Evolutionary conservation across 2,888 invertebrate species (phyloP).

Genomic region (Andrena flavipes): DNA sequence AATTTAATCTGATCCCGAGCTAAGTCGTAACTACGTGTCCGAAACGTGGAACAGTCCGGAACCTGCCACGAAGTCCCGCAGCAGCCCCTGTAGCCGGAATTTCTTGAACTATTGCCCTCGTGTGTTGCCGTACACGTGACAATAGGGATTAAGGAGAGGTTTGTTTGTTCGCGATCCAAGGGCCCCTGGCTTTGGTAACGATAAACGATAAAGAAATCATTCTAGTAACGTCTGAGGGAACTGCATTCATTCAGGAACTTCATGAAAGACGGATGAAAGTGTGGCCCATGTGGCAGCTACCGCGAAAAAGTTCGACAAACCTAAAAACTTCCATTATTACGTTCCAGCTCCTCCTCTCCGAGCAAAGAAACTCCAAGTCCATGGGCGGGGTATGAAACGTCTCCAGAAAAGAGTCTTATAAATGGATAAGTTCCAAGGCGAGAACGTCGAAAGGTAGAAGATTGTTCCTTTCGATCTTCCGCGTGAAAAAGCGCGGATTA

Average conservation of each 20-base stretch:
- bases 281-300: background rate
- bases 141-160: constrained; percentile 19
- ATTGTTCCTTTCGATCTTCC: constrained; percentile 20
- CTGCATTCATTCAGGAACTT: background rate
- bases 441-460: background rate
- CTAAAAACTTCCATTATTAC: constrained; percentile 21
- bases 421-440: constrained; percentile 31
- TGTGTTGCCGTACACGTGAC: constrained; percentile 9
- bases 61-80: constrained; percentile 38
- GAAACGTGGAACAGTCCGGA: constrained; percentile 65
- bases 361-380: background rate
- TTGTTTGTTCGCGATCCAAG: constrained; percentile 6
- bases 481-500: constrained; percentile 5
- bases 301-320: background rate
- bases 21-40: constrained; percentile 76
- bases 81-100: constrained; percentile 71
- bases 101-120: constrained; percentile 63
- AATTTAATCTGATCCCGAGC: constrained; percentile 76
- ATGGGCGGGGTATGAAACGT: constrained; percentile 6
- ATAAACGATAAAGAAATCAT: background rate
- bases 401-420: constrained; percentile 7
- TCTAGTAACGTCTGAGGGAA: background rate
- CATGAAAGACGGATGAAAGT: background rate
- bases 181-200: background rate
- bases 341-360: background rate